Evolutionary conservation across 2,113 vertebrate genomes (phyloP).

Genomic region (Oncorhynchus nerka): DNA sequence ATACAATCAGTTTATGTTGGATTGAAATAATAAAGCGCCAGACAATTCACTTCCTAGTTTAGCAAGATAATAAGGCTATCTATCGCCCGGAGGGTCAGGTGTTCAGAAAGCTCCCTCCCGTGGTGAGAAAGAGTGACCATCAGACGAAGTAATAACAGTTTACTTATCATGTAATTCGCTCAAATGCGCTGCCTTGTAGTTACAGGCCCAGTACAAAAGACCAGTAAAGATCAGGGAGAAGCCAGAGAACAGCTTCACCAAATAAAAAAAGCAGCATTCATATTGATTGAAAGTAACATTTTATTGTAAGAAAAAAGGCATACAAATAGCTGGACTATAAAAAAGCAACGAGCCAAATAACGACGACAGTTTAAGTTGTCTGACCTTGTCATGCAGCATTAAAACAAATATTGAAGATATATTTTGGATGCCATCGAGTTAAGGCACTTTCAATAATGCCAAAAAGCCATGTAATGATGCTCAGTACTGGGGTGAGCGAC

Average conservation of each 20-base stretch:
- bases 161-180: background rate
- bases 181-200: background rate
- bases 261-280: background rate
- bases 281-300: slow-evolving; percentile 66
- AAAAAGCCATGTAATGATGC: slow-evolving; percentile 73
- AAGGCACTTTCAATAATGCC: slow-evolving; percentile 58
- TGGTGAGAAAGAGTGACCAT: background rate
- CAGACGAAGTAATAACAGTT: background rate
- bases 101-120: background rate
- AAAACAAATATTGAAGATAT: slow-evolving; percentile 79
- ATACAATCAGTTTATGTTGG: slow-evolving; percentile 34
- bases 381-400: slow-evolving; percentile 89
- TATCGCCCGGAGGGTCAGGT: background rate
- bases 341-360: slow-evolving; percentile 81
- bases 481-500: slow-evolving; percentile 40
- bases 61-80: background rate
- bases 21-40: slow-evolving; percentile 24
- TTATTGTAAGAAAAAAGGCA: slow-evolving; percentile 84
- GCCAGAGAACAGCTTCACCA: background rate
- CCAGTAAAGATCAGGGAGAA: no score
- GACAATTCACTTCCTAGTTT: background rate
- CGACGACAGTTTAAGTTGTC: slow-evolving; percentile 80
- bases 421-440: slow-evolving; percentile 56
- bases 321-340: slow-evolving; percentile 88
- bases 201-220: no score